Conservation (phyloP, 2,113 vertebrate species). For the Pygoscelis antarcticus region DNA sequence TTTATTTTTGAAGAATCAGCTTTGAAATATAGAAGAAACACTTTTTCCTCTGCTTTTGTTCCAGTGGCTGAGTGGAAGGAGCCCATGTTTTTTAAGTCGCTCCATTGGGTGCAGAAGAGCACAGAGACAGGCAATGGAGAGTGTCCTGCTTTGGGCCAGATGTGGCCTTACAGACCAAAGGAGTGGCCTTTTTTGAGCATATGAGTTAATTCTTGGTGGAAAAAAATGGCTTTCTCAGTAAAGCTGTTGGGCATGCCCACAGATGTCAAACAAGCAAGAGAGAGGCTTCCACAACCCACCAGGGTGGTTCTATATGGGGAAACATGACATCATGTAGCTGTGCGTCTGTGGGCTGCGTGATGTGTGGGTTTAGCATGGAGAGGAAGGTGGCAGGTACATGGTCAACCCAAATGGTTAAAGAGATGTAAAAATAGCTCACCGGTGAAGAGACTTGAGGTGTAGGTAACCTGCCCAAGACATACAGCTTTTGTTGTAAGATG, state of each 20-base stretch:
- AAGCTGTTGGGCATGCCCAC: background rate
- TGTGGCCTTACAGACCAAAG: background rate
- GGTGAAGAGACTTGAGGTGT: background rate
- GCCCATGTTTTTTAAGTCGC: background rate
- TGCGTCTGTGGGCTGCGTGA: background rate
- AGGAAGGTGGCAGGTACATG: background rate
- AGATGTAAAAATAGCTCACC: background rate
- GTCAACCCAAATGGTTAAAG: background rate
- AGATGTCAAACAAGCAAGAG: background rate
- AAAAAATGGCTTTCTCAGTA: background rate
- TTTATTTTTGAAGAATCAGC: background rate
- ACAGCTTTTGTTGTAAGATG: background rate
- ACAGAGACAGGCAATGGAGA: background rate
- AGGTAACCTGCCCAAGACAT: background rate
- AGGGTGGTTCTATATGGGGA: background rate
- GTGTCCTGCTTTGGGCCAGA: background rate
- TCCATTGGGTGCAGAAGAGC: background rate
- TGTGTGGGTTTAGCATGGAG: background rate
- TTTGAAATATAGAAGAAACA: background rate
- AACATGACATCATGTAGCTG: background rate
- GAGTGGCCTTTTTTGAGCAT: background rate
- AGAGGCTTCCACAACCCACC: background rate
- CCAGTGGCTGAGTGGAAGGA: background rate
- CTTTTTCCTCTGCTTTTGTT: background rate
- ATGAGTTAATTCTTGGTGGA: background rate